These are phyloP conservation scores for Molothrus ater DNA, from an alignment of 2,797 vertebrate genomes.

Conservation along the genomic window DNA sequence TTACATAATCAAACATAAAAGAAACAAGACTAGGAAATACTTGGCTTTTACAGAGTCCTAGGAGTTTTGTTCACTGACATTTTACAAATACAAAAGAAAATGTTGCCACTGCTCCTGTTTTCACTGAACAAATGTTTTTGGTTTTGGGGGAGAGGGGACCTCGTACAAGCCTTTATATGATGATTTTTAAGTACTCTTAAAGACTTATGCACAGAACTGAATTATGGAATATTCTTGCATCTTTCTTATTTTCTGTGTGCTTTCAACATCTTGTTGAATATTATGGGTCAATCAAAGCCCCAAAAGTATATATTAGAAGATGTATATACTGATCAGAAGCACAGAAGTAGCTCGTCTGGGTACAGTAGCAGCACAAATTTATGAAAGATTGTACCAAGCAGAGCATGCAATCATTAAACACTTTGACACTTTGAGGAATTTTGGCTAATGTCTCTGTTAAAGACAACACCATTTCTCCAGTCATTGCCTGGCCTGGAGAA, in stretches of 20 bases:
- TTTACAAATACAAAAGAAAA: not conserved
- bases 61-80: not conserved
- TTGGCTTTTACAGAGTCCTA: not conserved
- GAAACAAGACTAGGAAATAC: not conserved
- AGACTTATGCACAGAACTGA: not conserved
- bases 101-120: not conserved
- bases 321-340: not conserved
- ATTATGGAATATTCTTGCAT: not conserved
- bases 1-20: not conserved
- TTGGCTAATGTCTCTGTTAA: not conserved
- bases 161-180: not conserved
- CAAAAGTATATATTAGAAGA: not conserved
- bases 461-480: not conserved
- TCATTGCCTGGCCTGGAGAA: not conserved
- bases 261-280: not conserved
- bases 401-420: not conserved
- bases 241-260: not conserved
- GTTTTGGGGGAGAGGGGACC: fast-evolving
- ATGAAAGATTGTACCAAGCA: not conserved
- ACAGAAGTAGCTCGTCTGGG: not conserved
- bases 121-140: not conserved
- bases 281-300: not conserved
- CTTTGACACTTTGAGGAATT: not conserved
- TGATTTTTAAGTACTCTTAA: not conserved
- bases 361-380: not conserved